phyloP scores from a whole-genome alignment of 2,113 vertebrate genomes.

The Phalacrocorax carbo region DNA sequence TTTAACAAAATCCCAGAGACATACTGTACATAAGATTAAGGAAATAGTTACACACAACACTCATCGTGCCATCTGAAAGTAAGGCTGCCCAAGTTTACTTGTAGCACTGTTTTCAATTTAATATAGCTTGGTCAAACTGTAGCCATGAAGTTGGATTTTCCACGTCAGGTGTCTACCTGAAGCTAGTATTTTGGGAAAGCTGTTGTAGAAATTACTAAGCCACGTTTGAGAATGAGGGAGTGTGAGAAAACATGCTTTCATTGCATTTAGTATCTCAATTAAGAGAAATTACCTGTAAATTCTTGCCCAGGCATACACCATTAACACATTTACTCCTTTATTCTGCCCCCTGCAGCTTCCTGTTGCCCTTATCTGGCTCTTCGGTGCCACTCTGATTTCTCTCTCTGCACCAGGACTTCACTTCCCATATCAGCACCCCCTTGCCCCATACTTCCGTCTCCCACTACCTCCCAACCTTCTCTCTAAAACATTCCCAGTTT shows the following conservation, averaged over 20 bases:
- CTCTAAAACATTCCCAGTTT: background rate
- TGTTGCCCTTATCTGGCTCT: background rate
- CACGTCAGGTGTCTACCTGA: background rate
- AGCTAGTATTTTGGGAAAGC: background rate
- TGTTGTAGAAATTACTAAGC: background rate
- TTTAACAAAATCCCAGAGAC: background rate
- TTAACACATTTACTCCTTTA: background rate
- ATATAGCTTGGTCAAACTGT: background rate
- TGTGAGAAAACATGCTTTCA: background rate
- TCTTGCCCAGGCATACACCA: background rate
- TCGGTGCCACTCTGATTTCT: background rate
- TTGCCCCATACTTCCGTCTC: background rate
- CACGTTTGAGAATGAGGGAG: background rate
- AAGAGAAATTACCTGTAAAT: background rate
- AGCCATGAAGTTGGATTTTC: background rate
- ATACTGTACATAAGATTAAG: background rate
- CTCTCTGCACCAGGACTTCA: background rate
- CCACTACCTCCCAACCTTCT: background rate
- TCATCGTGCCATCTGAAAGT: background rate
- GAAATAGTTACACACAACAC: accelerated
- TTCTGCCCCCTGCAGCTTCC: background rate
- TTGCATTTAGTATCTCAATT: background rate
- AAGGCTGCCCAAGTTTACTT: background rate
- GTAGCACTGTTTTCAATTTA: background rate
- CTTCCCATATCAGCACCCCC: background rate